Evolutionary conservation across 2,113 vertebrate genomes (phyloP).

Genomic region (Pionites leucogaster): DNA sequence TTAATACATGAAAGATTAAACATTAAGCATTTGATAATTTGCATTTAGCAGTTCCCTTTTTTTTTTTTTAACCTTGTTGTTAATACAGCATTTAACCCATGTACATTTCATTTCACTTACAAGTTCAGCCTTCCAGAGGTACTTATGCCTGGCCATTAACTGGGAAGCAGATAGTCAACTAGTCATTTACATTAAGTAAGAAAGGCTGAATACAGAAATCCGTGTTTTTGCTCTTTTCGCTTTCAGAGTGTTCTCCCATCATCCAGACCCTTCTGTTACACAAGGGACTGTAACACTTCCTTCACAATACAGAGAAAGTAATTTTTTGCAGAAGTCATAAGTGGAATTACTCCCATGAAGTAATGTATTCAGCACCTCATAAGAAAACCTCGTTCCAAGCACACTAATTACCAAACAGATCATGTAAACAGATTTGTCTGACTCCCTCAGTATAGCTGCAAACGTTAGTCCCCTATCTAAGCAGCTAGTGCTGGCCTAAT

Average conservation of each 20-base stretch:
- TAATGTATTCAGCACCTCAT: not conserved
- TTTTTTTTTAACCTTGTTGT: not conserved
- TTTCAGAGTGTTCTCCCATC: not conserved
- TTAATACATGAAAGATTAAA: not conserved
- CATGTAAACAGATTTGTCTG: conserved; percentile 4
- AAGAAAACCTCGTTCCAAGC: not conserved
- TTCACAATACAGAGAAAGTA: not conserved
- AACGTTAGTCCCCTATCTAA: not conserved
- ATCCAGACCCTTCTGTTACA: not conserved
- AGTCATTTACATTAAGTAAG: not conserved
- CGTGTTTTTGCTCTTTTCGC: not conserved
- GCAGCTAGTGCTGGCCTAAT: not conserved
- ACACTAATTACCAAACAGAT: not conserved
- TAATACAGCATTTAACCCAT: not conserved
- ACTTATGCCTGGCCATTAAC: not conserved
- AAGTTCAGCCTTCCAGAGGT: not conserved
- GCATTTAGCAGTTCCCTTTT: not conserved
- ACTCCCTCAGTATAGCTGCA: not conserved
- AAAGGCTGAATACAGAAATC: not conserved
- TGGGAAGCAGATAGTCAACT: not conserved
- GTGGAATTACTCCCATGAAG: not conserved
- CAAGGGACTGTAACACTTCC: not conserved
- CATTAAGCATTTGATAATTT: not conserved
- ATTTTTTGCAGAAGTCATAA: not conserved
- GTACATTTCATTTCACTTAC: not conserved